These are phyloP conservation scores for Magallana ariakensis DNA, from an alignment of 1,140 invertebrate genomes.

Conservation along the genomic window DNA sequence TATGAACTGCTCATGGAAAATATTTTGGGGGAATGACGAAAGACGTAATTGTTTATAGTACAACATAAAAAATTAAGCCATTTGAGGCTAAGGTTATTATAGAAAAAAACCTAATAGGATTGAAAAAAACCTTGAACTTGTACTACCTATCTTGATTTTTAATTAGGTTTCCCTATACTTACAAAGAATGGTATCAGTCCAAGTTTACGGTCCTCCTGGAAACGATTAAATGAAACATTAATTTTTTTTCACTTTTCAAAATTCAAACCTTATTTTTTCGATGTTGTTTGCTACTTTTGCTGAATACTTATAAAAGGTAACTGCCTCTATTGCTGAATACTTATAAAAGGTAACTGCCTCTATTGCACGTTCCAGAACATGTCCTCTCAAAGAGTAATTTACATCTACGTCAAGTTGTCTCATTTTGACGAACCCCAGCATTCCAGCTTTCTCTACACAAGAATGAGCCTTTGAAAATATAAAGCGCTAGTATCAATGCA, in stretches of 20 bases:
- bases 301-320: too few species aligned
- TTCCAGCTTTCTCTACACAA: constrained; percentile 99
- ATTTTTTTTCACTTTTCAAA: neutral
- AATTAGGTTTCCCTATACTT: constrained; percentile 49
- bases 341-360: constrained; percentile 78
- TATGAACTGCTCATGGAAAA: too few species aligned
- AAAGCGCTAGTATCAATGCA: neutral
- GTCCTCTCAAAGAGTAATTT: constrained; percentile 92
- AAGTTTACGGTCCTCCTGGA: constrained; percentile 70
- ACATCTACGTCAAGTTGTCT: constrained; percentile 98
- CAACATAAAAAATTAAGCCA: too few species aligned
- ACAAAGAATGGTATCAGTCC: constrained; percentile 75
- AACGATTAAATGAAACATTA: neutral
- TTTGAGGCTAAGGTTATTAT: too few species aligned
- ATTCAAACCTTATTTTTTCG: neutral
- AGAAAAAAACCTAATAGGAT: too few species aligned
- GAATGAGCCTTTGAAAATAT: constrained; percentile 92
- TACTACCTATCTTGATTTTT: too few species aligned
- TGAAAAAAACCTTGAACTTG: too few species aligned
- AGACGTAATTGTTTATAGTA: too few species aligned
- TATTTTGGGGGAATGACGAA: too few species aligned
- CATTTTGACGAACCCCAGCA: constrained; percentile 99
- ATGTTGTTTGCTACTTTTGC: too few species aligned
- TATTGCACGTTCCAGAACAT: constrained; percentile 90
- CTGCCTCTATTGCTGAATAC: constrained; percentile 84